Evolutionary conservation across 1,140 invertebrate genomes (phyloP).

Genomic region (Andrena cerasifolii): DNA sequence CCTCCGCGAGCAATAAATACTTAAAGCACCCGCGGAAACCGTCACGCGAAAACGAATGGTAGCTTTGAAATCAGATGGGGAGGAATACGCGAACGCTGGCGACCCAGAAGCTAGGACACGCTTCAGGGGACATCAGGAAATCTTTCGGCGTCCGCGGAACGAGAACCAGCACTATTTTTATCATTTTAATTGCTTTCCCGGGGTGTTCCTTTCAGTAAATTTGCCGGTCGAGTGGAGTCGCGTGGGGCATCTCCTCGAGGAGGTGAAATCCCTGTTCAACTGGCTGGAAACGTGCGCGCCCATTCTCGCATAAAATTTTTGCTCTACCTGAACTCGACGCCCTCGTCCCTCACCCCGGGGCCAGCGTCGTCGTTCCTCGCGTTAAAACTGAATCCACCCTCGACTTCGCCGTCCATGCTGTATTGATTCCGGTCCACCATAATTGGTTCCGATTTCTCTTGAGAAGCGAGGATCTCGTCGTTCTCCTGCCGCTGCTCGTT

Average conservation of each 20-base stretch:
- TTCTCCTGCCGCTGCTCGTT: slow-evolving; percentile 45
- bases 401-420: slow-evolving; percentile 59
- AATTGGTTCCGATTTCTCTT: slow-evolving; percentile 64
- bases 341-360: slow-evolving; percentile 69
- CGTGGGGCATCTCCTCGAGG: not conserved
- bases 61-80: not conserved
- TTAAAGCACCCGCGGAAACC: not conserved
- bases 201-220: not conserved
- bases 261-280: not conserved
- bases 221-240: not conserved
- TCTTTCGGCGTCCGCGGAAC: not conserved
- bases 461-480: slow-evolving; percentile 52
- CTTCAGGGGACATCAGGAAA: not conserved
- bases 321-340: slow-evolving; percentile 70
- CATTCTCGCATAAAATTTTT: slow-evolving; percentile 9
- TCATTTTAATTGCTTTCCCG: slow-evolving; percentile 1
- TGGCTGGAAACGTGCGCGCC: not conserved
- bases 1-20: not conserved
- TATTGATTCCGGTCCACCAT: slow-evolving; percentile 72
- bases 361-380: slow-evolving; percentile 60
- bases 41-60: not conserved
- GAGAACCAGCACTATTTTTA: not conserved
- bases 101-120: not conserved
- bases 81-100: not conserved
- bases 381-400: slow-evolving; percentile 62